Evolutionary conservation across 2,888 invertebrate species (phyloP), one percentile per base, ranked within the genome.

Genomic region (Drosophila borborema): DNA sequence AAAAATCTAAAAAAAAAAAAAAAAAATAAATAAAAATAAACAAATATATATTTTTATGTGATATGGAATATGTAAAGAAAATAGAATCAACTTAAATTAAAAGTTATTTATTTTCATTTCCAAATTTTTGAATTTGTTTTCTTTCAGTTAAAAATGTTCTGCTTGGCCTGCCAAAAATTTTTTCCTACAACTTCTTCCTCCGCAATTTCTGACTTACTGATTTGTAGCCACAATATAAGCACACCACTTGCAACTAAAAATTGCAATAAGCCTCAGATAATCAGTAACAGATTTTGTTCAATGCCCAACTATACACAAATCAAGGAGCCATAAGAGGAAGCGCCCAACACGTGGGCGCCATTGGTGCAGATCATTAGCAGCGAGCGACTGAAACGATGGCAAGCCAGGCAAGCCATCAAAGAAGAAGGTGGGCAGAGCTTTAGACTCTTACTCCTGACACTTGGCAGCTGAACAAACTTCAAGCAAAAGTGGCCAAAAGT

Each of bases 331-430:
- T 16, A 46, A 55, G 43, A 60, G 70, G 59, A 60, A 49, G 56
- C 58, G 34, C 45, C 20, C 48, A 56, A 45, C 67, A 81, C 82
- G 86, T 85, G 90, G 85, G 88, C 88, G 88, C 86, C 86, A 74
- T 45, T 79, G 88, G 74, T 62, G 73, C 72, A 70, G 85, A 89
- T 85, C 90, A 85, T 90, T 88, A 90, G 90, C 85, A 90, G 88
- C 85, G 76, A 73, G 73, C 72, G 72, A 76, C 71, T 75, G 78
- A 69, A 74, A 70, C 82, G 82, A 60, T 64, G 62, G 40, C 66
- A 71, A 51, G n/a, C 56, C 67, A 72, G 66, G 66, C 80, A 68
- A 77, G 64, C 48, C 62, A 55, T 53, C 72, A 45, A 20, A 28
- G 43, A 20, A 28, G 43, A 54, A 36, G 31, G 40, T 56, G 56